Base-by-base conservation (phyloP, 2,888 invertebrate genomes). In the Drosophila planitibia region DNA sequence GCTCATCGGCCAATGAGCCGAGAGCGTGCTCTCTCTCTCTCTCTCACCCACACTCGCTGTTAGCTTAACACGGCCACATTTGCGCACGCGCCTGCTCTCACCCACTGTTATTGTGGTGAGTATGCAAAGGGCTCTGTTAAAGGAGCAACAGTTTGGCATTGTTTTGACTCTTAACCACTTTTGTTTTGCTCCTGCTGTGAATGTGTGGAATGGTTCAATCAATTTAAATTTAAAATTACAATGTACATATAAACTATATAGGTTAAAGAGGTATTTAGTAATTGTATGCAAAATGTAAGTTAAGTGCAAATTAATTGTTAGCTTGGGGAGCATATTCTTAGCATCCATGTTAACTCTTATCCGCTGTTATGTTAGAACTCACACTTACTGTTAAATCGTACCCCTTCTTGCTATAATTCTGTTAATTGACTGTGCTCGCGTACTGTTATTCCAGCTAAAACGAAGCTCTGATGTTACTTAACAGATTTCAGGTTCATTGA, bases 121-220 rank as follows among this genome's bases (percentile, higher is more conserved):
- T 64, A 52, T 57, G 4, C 10, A 14, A 25, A n/a, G 44, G 12
- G 37, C 49, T 6, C 63, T 74, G 68, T 41, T 70, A 58, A 76
- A 63, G 70, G 74, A 77, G 85, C 85, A 85, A 85, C 90, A 90
- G 85, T 90, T 85, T 88, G 85, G 75, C 53, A 28, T 52, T 53
- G 69, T 61, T 66, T 78, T 70, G 61, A 10, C 33, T 49, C 0
- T 19, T 35, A 22, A 14, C 49, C 25, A 22, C 5, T 37, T 33
- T 37, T 28, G 22, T n/a, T 22, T 32, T 28, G 19, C 22, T 14
- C 12, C 30, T 12, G 70, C 22, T 28, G 39, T 47, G 14, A 35
- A 30, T 7, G 0, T 39, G 58, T 51, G 59, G 35, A 25, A 55
- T 4, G 10, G 12, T 2, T 10, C 1, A 33, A 28, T 4, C 1